Evolutionary conservation across 1,140 invertebrate species (phyloP).

Genomic region (Leptinotarsa undecemlineata): DNA sequence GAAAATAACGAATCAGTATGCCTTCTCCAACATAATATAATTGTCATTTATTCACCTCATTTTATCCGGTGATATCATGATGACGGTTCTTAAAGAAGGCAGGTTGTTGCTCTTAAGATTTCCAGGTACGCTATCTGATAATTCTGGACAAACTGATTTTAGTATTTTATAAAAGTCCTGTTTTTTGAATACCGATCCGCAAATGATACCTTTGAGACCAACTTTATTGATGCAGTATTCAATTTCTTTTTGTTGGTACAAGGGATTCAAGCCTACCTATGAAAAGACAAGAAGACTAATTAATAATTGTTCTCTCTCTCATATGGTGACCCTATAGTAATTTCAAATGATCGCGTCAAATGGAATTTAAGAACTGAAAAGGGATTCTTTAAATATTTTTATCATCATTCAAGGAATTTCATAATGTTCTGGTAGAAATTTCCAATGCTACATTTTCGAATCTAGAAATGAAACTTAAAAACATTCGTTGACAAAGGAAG

Average conservation of each 20-base stretch:
- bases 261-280: slow-evolving; percentile 83
- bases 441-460: no score
- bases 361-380: no score
- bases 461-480: no score
- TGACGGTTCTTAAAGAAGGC: slow-evolving; percentile 44
- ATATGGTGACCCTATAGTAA: no score
- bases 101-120: slow-evolving; percentile 49
- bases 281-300: background rate
- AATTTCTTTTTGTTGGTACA: slow-evolving; percentile 76
- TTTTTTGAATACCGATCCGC: slow-evolving; percentile 66
- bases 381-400: no score
- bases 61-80: slow-evolving; percentile 39
- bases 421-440: no score
- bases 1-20: slow-evolving; percentile 39
- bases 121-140: slow-evolving; percentile 54
- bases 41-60: slow-evolving; percentile 34
- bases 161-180: slow-evolving; percentile 77
- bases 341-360: no score
- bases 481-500: no score
- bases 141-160: slow-evolving; percentile 58
- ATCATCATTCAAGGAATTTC: no score
- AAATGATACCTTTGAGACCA: slow-evolving; percentile 71
- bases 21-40: no score
- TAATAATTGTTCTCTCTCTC: no score
- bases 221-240: slow-evolving; percentile 82